phyloP scores from a whole-genome alignment of 1,140 invertebrate species.

The Drosophila pectinifera region DNA sequence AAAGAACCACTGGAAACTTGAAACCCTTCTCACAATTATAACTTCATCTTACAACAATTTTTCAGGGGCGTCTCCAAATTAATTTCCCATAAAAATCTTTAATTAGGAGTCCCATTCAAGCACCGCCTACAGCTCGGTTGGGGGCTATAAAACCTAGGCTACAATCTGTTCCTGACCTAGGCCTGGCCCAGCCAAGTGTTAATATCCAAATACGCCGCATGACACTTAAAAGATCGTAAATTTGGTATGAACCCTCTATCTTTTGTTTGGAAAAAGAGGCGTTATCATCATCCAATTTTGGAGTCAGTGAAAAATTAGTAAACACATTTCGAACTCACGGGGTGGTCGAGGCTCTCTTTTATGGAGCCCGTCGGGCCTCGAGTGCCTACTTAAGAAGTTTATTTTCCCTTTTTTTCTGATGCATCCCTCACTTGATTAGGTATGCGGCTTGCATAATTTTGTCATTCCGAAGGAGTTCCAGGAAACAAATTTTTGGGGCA shows the following conservation, averaged over 20 bases:
- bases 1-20: background rate
- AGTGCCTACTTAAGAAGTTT: conserved; percentile 42
- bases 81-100: conserved; percentile 73
- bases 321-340: conserved; percentile 63
- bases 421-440: conserved; percentile 59
- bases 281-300: conserved; percentile 33
- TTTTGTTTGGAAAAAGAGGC: conserved; percentile 20
- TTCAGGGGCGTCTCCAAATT: conserved; percentile 65
- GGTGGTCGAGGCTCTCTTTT: conserved; percentile 55
- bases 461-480: conserved; percentile 60
- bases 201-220: conserved; percentile 62
- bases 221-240: conserved; percentile 76
- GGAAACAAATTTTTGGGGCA: conserved; percentile 61
- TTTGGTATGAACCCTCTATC: conserved; percentile 44
- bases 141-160: conserved; percentile 57
- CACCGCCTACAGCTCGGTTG: conserved; percentile 52
- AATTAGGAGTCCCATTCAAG: conserved; percentile 74
- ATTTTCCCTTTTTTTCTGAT: conserved; percentile 3
- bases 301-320: conserved; percentile 60
- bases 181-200: conserved; percentile 36
- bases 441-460: conserved; percentile 75
- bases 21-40: conserved; percentile 56
- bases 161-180: conserved; percentile 3
- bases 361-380: conserved; percentile 6
- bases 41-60: conserved; percentile 64